Evolutionary conservation across 2,113 vertebrate species (phyloP).

Genomic region (Ptilorrhoa leucosticta): DNA sequence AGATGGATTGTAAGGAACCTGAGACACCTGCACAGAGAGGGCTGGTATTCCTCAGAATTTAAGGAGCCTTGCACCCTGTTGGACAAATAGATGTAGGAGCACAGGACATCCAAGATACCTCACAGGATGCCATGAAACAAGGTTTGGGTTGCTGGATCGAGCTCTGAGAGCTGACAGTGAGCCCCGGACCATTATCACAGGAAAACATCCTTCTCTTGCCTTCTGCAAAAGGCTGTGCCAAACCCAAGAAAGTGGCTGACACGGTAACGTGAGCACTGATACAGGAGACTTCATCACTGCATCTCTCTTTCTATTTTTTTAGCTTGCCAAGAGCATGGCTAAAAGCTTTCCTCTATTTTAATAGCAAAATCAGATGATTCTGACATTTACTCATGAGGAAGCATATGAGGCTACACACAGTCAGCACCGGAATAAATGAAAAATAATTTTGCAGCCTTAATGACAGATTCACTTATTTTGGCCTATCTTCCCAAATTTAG

Average conservation of each 20-base stretch:
- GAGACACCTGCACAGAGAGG: background rate
- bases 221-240: background rate
- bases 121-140: fast-evolving
- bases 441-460: background rate
- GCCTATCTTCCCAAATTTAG: background rate
- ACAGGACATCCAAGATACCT: background rate
- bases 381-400: background rate
- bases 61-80: background rate
- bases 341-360: background rate
- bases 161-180: background rate
- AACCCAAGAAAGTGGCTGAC: background rate
- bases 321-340: background rate
- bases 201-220: background rate
- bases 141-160: background rate
- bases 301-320: background rate
- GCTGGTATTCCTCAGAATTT: background rate
- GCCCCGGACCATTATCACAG: background rate
- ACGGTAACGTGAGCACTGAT: background rate
- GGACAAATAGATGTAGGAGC: background rate
- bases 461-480: background rate
- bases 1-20: background rate
- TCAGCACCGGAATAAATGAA: background rate
- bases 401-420: background rate
- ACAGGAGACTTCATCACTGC: background rate
- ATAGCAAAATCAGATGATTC: background rate